Conservation (phyloP, 2,797 vertebrate species). For the Anniella stebbinsi region DNA sequence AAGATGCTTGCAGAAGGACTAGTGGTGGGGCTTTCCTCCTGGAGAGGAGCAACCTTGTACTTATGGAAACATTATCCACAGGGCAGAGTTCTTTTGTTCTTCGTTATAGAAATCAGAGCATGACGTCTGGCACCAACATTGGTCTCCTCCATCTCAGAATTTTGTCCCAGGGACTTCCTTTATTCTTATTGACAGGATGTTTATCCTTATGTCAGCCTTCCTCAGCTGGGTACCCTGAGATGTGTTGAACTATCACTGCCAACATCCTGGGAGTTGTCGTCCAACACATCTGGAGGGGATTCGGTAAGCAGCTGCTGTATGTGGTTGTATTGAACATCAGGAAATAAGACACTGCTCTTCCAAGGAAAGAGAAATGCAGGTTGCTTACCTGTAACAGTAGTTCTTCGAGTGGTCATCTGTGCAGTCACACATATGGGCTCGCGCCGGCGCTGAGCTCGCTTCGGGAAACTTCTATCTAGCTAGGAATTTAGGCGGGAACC, state of each 20-base stretch:
- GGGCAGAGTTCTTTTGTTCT: neutral
- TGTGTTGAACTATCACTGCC: too few species aligned
- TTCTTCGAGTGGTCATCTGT: too few species aligned
- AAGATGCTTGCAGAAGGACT: neutral
- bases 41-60: neutral
- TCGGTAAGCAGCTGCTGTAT: neutral
- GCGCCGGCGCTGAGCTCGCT: too few species aligned
- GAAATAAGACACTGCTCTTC: neutral
- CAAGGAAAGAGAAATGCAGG: neutral
- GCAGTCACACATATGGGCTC: too few species aligned
- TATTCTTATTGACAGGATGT: neutral
- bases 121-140: neutral
- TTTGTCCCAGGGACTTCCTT: neutral
- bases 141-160: neutral
- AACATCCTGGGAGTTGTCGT: too few species aligned
- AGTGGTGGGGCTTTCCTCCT: neutral
- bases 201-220: too few species aligned
- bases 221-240: too few species aligned
- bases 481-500: too few species aligned
- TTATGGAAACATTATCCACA: neutral
- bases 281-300: too few species aligned
- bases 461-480: too few species aligned
- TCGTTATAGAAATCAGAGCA: neutral
- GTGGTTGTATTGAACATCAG: neutral
- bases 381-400: too few species aligned